These are phyloP conservation scores for Bombyx huttoni DNA, from an alignment of 2,888 invertebrate genomes.

Conservation along the genomic window DNA sequence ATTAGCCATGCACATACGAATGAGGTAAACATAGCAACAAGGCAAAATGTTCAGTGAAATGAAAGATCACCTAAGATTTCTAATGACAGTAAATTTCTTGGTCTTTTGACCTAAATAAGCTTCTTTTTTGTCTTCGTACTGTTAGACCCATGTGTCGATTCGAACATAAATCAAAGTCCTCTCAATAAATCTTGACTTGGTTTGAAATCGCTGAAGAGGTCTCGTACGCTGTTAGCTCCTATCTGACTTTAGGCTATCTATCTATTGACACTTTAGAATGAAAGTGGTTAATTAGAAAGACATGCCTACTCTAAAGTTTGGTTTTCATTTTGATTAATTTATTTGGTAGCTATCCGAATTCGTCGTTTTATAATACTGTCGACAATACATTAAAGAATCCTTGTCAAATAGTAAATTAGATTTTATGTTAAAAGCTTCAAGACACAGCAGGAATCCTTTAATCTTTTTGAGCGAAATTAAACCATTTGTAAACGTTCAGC, in stretches of 20 bases:
- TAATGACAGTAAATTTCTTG: constrained; percentile 34
- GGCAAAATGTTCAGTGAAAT: constrained; percentile 23
- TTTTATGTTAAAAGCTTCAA: background rate
- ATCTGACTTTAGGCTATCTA: too few species aligned
- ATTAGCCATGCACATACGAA: constrained; percentile 35
- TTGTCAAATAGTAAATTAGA: background rate
- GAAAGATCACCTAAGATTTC: constrained; percentile 25
- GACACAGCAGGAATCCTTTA: constrained; percentile 24
- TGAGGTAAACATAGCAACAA: constrained; percentile 29
- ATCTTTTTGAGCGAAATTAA: constrained; percentile 47
- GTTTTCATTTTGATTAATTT: too few species aligned
- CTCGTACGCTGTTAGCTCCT: constrained; percentile 26
- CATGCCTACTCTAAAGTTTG: background rate
- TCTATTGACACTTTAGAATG: background rate
- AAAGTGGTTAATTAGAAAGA: background rate
- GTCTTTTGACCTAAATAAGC: constrained; percentile 47
- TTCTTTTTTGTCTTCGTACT: constrained; percentile 56
- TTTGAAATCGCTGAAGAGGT: constrained; percentile 42
- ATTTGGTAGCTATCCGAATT: too few species aligned
- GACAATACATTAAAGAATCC: background rate
- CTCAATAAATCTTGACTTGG: constrained; percentile 60
- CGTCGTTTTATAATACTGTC: background rate
- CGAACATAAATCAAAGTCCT: constrained; percentile 60
- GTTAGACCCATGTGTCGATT: constrained; percentile 55
- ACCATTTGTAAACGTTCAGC: constrained; percentile 51